These are phyloP conservation scores for Zaprionus kolodkinae DNA, from an alignment of 1,140 invertebrate species.

Conservation along the genomic window DNA sequence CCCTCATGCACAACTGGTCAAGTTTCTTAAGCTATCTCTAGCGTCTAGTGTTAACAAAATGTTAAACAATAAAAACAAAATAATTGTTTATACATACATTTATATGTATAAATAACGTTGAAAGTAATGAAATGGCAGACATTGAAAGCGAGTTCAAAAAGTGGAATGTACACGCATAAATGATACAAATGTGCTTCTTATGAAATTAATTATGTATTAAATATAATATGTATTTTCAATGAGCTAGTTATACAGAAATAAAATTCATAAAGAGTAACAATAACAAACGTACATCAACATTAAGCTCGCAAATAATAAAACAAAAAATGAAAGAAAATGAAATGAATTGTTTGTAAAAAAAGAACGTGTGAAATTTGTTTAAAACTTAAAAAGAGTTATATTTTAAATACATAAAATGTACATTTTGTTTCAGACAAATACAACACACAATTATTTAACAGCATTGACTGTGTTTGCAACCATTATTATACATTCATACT, in stretches of 20 bases:
- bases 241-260: slow-evolving; percentile 62
- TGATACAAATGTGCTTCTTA: slow-evolving; percentile 77
- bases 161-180: slow-evolving; percentile 78
- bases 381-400: slow-evolving; percentile 43
- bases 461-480: slow-evolving; percentile 16
- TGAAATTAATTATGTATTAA: slow-evolving; percentile 70
- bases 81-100: slow-evolving; percentile 37
- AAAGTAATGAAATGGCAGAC: slow-evolving; percentile 16
- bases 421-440: slow-evolving; percentile 52
- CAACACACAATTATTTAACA: slow-evolving; percentile 26
- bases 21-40: slow-evolving; percentile 69
- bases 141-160: slow-evolving; percentile 70
- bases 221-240: slow-evolving; percentile 68
- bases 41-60: slow-evolving; percentile 68
- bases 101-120: slow-evolving; percentile 18
- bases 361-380: slow-evolving; percentile 47
- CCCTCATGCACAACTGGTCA: slow-evolving; percentile 50
- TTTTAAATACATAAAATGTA: slow-evolving; percentile 44
- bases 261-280: slow-evolving; percentile 36
- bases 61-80: slow-evolving; percentile 28
- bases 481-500: slow-evolving; percentile 5
- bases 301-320: slow-evolving; percentile 34
- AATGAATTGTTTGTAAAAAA: slow-evolving; percentile 45
- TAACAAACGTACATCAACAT: slow-evolving; percentile 33
- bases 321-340: slow-evolving; percentile 24